Percentiles rank a stretch among this genome's conserved stretches.
phyloP scores from a whole-genome alignment of 1,140 invertebrate species.

The Leptinotarsa undecemlineata region DNA sequence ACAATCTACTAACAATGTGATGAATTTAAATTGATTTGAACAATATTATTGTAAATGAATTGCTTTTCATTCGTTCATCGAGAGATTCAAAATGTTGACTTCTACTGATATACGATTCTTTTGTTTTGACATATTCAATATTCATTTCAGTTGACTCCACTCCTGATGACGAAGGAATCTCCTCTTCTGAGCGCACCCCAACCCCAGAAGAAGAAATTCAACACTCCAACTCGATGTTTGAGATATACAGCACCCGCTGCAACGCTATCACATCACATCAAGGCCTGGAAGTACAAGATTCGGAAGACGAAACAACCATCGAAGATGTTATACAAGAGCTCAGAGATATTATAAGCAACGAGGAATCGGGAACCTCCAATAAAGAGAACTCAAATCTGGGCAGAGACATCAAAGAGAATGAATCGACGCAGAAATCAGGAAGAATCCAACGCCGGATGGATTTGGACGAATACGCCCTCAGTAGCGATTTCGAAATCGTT shows the following conservation, averaged over 20 bases:
- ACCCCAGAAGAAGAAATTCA: conserved; percentile 67
- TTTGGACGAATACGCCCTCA: conserved; percentile 40
- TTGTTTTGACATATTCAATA: too few relatives aligned
- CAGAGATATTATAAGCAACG: conserved; percentile 82
- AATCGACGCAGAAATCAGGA: conserved; percentile 42
- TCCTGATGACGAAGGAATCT: conserved; percentile 83
- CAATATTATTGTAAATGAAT: too few relatives aligned
- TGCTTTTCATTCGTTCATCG: too few relatives aligned
- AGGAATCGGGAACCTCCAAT: conserved; percentile 72
- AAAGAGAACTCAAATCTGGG: conserved; percentile 52
- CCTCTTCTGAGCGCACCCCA: conserved; percentile 77
- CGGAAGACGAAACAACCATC: conserved; percentile 79
- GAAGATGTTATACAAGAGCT: conserved; percentile 86
- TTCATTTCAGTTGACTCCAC: conserved; percentile 62
- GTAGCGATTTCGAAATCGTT: conserved; percentile 63
- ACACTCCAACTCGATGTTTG: conserved; percentile 64
- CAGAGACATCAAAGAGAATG: conserved; percentile 54
- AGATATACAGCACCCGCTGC: conserved; percentile 62
- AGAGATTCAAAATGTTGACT: too few relatives aligned
- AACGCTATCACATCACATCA: conserved; percentile 39
- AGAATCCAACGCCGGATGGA: conserved; percentile 47
- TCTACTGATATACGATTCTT: too few relatives aligned
- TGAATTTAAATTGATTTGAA: too few relatives aligned
- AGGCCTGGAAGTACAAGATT: conserved; percentile 55
- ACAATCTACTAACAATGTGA: too few relatives aligned